Evolutionary conservation across 2,113 vertebrate species (phyloP), one percentile per base, ranked within the genome.

Genomic region (Pygoscelis antarcticus): DNA sequence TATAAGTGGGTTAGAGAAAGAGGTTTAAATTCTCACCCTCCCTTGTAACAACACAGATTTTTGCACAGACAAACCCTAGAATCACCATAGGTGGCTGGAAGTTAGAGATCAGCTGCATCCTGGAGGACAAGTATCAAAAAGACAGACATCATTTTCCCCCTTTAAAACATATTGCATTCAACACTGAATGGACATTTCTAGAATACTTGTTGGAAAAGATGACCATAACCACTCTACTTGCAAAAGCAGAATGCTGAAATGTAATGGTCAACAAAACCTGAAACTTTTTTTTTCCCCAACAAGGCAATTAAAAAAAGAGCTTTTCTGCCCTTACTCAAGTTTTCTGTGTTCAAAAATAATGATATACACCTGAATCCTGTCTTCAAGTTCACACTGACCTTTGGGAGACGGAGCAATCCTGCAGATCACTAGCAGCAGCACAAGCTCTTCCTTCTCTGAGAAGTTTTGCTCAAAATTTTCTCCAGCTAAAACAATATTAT

Each of bases 211-310:
- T 42, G 44, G 34, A 12, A 38, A 49, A 40, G 36, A 36, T 26
- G 17, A 36, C 19, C n/a, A 9, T 4, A 68, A 46, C 26, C 23
- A n/a, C 17, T 8, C 20, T 7, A 26, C 40, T n/a, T 36, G 13
- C 46, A 40, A 57, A 40, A 57, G 32, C 23, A 46, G 40, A 64
- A 38, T 4, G 3, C 19, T 44, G 55, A 75, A 34, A 47, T 6
- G 14, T 22, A 58, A 47, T 4, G 9, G 44, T 12, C 57, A 29
- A 64, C 40, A 66, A 61, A 55, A 81, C 12, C 23, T 25, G 15
- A 55, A 69, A 26, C 4, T 15, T 8, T 9, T 18, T 27, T 29
- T 3, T 10, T 1, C 4, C 3, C 38, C 34, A 6, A 2, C 8
- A 29, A 64, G 7, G 21, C n/a, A 69, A 69, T 87, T 66, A 32